Percentiles rank a stretch among this genome's conserved stretches.
These are phyloP conservation scores for Acanthornis magna DNA, from an alignment of 2,797 vertebrate species.

Conservation along the genomic window DNA sequence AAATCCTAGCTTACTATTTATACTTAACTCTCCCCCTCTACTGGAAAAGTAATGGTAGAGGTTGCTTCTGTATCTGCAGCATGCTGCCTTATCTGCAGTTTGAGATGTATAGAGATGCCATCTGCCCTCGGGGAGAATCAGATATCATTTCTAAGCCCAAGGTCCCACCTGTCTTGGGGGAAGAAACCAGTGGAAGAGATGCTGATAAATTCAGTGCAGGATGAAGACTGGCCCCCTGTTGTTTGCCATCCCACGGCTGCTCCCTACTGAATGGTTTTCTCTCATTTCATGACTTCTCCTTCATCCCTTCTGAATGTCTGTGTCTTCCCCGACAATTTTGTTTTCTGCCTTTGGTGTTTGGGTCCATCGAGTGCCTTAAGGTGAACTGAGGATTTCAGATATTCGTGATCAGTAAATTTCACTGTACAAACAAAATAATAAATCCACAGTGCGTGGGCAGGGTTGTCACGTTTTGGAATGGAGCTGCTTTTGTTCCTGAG, in stretches of 20 bases:
- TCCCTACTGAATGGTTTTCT: not conserved
- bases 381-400: slow-evolving; percentile 36
- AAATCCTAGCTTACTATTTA: not conserved
- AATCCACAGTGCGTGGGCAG: not conserved
- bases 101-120: not conserved
- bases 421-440: slow-evolving; percentile 46
- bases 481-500: slow-evolving; percentile 50
- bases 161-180: not conserved
- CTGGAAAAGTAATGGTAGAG: not conserved
- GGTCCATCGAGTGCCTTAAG: not conserved
- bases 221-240: not conserved
- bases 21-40: not conserved
- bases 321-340: not conserved
- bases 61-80: not conserved
- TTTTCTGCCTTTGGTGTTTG: not conserved
- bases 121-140: not conserved
- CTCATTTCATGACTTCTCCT: not conserved
- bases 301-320: not conserved
- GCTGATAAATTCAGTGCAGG: not conserved
- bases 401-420: slow-evolving; percentile 54
- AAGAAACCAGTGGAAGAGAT: not conserved
- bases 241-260: not conserved
- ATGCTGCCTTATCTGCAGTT: not conserved
- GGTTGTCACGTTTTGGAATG: slow-evolving; percentile 20
- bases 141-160: not conserved